A percentile compares a stretch with the other conserved stretches of the same genome.
Conservation (phyloP, 2,888 invertebrate species). For the Calliopum simillimum region DNA sequence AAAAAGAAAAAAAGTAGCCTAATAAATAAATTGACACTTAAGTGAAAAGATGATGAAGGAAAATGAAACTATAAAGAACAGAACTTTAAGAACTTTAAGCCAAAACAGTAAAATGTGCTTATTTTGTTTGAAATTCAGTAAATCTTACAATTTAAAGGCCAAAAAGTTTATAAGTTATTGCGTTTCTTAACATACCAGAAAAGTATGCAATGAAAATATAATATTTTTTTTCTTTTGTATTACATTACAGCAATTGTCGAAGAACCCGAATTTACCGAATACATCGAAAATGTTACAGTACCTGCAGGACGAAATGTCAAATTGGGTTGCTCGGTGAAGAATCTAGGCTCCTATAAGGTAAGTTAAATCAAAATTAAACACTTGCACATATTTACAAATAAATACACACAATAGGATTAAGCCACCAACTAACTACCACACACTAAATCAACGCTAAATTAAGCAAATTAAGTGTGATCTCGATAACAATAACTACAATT, state of each 20-base stretch:
- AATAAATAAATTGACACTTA: constrained; percentile 34
- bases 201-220: too few relatives aligned
- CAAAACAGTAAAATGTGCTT: too few relatives aligned
- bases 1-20: constrained; percentile 16
- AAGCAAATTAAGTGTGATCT: constrained; percentile 27
- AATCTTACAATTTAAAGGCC: too few relatives aligned
- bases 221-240: constrained; percentile 49
- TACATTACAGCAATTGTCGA: constrained; percentile 78
- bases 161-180: too few relatives aligned
- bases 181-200: too few relatives aligned
- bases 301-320: constrained; percentile 87
- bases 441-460: constrained; percentile 15
- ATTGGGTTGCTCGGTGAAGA: constrained; percentile 90
- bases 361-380: constrained; percentile 55
- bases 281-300: constrained; percentile 89
- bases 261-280: constrained; percentile 91
- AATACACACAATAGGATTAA: too few relatives aligned
- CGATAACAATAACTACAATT: constrained; percentile 4
- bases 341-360: constrained; percentile 92
- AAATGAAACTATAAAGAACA: too few relatives aligned
- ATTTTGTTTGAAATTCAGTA: too few relatives aligned
- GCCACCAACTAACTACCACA: too few relatives aligned
- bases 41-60: background rate
- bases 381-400: too few relatives aligned
- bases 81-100: too few relatives aligned